These are phyloP conservation scores for Dicrostonyx torquatus DNA, from an alignment of 2,797 vertebrate genomes.

Conservation along the genomic window DNA sequence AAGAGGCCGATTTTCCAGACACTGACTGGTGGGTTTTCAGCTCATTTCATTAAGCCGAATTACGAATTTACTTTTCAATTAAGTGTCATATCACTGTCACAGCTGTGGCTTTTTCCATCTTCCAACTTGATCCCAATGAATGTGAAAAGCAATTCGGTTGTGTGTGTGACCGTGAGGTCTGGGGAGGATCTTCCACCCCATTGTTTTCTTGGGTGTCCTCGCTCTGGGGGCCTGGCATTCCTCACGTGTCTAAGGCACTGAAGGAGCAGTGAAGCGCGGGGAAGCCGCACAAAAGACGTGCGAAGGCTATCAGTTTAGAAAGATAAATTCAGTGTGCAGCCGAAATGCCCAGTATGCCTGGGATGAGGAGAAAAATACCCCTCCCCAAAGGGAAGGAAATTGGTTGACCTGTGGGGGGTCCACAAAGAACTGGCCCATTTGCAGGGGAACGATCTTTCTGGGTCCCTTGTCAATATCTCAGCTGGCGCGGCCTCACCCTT, in stretches of 20 bases:
- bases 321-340: background rate
- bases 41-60: constrained; percentile 62
- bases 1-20: constrained; percentile 37
- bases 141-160: background rate
- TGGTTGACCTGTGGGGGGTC: constrained; percentile 4
- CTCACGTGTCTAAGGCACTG: constrained; percentile 41
- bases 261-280: constrained; percentile 46
- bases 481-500: background rate
- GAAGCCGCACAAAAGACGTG: constrained; percentile 61
- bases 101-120: constrained; percentile 3
- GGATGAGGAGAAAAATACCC: background rate
- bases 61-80: constrained; percentile 57
- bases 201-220: constrained; percentile 68
- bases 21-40: constrained; percentile 7
- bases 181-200: background rate
- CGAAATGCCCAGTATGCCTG: background rate
- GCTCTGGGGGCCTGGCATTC: constrained; percentile 51
- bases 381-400: constrained; percentile 1
- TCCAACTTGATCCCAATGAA: constrained; percentile 34
- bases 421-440: background rate
- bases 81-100: constrained; percentile 38
- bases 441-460: background rate
- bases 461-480: background rate
- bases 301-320: background rate
- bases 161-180: background rate